A percentile compares a stretch with the other conserved stretches of the same genome.
phyloP scores from a whole-genome alignment of 2,797 vertebrate genomes.

The Craterocephalus amniculus region DNA sequence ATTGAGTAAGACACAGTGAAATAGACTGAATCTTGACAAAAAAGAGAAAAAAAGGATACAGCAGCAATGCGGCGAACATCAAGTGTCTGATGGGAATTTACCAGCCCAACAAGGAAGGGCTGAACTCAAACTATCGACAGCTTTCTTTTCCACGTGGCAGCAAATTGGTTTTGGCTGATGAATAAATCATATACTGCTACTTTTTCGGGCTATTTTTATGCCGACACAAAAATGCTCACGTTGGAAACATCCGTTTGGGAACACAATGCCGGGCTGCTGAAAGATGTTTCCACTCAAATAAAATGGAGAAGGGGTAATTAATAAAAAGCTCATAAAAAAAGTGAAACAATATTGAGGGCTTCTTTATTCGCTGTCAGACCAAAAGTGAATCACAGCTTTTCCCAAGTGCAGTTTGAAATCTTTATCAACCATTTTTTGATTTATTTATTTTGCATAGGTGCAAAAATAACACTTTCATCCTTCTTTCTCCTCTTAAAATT shows the following conservation, averaged over 20 bases:
- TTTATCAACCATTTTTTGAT: neutral
- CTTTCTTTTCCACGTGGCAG: constrained; percentile 44
- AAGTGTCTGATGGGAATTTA: constrained; percentile 50
- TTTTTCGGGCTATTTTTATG: constrained; percentile 47
- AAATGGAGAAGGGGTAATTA: constrained; percentile 24
- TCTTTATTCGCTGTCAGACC: constrained; percentile 8
- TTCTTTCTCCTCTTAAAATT: neutral
- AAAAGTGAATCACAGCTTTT: neutral
- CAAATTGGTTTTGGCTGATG: constrained; percentile 48
- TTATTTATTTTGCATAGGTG: neutral
- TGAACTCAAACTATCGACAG: constrained; percentile 50
- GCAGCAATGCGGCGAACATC: constrained; percentile 16
- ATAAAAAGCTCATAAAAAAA: constrained; percentile 9
- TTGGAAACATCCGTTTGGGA: constrained; percentile 29
- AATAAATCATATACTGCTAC: constrained; percentile 64
- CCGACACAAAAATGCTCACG: constrained; percentile 34
- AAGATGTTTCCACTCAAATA: constrained; percentile 15
- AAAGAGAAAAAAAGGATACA: constrained; percentile 12
- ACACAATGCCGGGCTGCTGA: constrained; percentile 3
- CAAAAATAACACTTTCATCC: neutral
- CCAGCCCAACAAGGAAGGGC: constrained; percentile 23
- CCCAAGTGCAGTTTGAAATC: no score
- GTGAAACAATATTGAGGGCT: neutral
- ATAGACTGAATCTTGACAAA: constrained; percentile 32
- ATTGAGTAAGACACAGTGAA: constrained; percentile 19